Percentiles rank a stretch among this genome's conserved stretches.
Evolutionary conservation across 30 jellyfish, hydroid and myxozoan genomes (phyloP).

Genomic region (Aurelia aurita complex sp. Pacific): DNA sequence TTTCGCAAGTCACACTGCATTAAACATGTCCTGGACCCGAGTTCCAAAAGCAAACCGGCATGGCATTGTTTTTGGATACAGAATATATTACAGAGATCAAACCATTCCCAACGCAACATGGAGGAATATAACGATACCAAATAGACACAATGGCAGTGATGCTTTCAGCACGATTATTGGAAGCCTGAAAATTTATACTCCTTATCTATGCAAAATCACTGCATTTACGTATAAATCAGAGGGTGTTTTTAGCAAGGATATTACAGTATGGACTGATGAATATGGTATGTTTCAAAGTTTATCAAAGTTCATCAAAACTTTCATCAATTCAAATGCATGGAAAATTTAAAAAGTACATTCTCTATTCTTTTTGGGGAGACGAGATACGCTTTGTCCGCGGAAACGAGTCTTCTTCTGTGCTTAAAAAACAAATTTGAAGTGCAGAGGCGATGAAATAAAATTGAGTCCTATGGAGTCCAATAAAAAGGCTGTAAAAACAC

Average conservation of each 20-base stretch:
- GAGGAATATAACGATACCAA: constrained; percentile 10
- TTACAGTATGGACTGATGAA: constrained; percentile 73
- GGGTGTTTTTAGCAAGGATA: constrained; percentile 41
- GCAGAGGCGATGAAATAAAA: too few relatives aligned
- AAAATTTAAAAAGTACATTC: too few relatives aligned
- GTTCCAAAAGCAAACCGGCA: constrained; percentile 10
- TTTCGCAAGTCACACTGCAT: constrained; percentile 5
- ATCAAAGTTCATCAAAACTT: not conserved
- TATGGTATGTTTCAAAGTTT: constrained; percentile 22
- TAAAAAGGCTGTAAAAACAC: too few relatives aligned
- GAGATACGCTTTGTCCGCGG: too few relatives aligned
- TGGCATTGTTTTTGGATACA: constrained; percentile 43
- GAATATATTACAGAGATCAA: constrained; percentile 13
- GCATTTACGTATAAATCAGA: constrained; percentile 35
- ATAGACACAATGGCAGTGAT: constrained; percentile 18
- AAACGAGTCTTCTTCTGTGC: too few relatives aligned
- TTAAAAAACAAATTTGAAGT: too few relatives aligned
- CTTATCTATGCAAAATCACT: constrained; percentile 20
- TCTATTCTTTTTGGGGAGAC: too few relatives aligned
- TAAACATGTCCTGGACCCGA: constrained; percentile 11
- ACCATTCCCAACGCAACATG: constrained; percentile 34
- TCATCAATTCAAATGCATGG: not conserved
- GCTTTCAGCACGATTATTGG: constrained; percentile 20
- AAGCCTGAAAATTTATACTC: constrained; percentile 50
- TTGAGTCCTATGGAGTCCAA: too few relatives aligned